Percentiles rank a stretch among this genome's conserved stretches.
Conservation (phyloP, 1,140 invertebrate species). For the Chymomyza costata region DNA sequence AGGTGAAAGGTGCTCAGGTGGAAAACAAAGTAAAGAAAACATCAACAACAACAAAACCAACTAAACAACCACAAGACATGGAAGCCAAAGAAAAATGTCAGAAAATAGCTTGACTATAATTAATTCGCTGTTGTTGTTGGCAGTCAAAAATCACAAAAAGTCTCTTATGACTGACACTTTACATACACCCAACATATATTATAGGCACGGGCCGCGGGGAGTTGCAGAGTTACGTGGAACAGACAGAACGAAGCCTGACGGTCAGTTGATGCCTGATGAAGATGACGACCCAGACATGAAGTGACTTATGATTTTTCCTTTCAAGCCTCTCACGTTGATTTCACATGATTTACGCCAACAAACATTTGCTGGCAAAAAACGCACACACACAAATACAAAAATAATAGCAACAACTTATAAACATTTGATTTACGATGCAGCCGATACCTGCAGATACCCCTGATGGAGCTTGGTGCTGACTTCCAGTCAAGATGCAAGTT, state of each 20-base stretch:
- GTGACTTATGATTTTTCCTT: slow-evolving; percentile 68
- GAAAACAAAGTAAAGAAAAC: slow-evolving; percentile 25
- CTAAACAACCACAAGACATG: slow-evolving; percentile 5
- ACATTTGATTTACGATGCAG: slow-evolving; percentile 64
- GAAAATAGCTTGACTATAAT: slow-evolving; percentile 63
- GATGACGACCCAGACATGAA: slow-evolving; percentile 65
- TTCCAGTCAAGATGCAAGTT: too few species aligned
- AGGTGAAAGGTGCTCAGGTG: slow-evolving; percentile 63
- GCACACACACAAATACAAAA: too few species aligned
- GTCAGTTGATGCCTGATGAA: too few species aligned
- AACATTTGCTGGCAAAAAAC: too few species aligned
- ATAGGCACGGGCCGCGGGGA: too few species aligned
- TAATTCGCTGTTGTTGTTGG: slow-evolving; percentile 58
- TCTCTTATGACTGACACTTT: slow-evolving; percentile 73
- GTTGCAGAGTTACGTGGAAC: too few species aligned
- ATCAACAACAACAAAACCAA: background rate
- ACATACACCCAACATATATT: slow-evolving; percentile 33
- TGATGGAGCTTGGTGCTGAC: too few species aligned
- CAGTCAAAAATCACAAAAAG: slow-evolving; percentile 66
- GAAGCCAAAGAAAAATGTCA: slow-evolving; percentile 38
- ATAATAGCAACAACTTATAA: slow-evolving; percentile 46
- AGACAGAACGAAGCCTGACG: too few species aligned
- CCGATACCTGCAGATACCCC: too few species aligned
- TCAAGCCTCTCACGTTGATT: slow-evolving; percentile 38
- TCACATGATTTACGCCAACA: slow-evolving; percentile 42